Base-by-base conservation (phyloP, 1,140 invertebrate genomes). In the Drosophila cardini region DNA sequence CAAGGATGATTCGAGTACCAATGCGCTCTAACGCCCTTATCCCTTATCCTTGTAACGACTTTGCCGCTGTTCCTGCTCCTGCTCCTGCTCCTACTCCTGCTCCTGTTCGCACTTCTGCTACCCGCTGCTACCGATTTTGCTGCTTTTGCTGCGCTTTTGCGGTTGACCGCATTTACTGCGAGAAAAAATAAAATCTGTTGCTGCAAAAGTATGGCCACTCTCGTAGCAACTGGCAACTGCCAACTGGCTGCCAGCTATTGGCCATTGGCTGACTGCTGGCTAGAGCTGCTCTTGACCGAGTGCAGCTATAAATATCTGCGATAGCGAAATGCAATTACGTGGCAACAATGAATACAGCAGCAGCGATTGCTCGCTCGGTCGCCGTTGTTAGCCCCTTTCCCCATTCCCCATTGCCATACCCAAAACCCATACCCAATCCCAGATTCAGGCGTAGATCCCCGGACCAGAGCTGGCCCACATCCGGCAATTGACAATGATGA, bases 321-420 rank as follows among this genome's bases (percentile, higher is more conserved):
- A 87, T 87, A 87, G 84, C 84, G 85, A 89, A 87, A 87, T 87
- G 84, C 84, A 87, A 87, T 87, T 87, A 87, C 84, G 84, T 87
- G 84, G 84, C 84, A 87, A 87, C 84, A 87, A 87, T 87, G 84
- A 87, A 87, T 87, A 87, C 84, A 89, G 78, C 83, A 78, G 82
- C 78, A 86, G 84, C 84, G 84, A 87, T 87, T 87, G 84, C 80
- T 78, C 69, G 76, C 79, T 67, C 71, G 45, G 67, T 42, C 58
- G 63, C 83, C 50, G 45, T 67, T 72, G 34, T 72, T 71, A 71
- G 32, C 42, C 21, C 46, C 45, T 10, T 26, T 26, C 5, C 34
- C 30, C 50, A 10, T 16, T 32, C 10, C 34, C 53, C 34, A n/a
- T 6, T 43, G 63, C 32, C 11, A 46, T 58, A 6, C 46, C 46